Conservation (phyloP, 2,113 vertebrate species). For the Phyllostomus hastatus region DNA sequence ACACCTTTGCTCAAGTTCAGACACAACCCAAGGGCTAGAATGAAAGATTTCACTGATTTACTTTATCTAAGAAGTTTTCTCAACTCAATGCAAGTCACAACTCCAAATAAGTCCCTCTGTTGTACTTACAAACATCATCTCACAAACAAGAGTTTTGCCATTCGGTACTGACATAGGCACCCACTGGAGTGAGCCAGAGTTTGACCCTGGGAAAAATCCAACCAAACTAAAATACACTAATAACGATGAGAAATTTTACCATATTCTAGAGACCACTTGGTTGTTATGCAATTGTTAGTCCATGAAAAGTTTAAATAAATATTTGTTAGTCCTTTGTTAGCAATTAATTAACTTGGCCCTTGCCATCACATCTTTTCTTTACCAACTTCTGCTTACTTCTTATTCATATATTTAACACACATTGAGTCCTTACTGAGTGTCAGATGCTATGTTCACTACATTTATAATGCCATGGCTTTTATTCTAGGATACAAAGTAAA, state of each 20-base stretch:
- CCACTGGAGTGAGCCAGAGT: neutral
- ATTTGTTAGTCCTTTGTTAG: neutral
- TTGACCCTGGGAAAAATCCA: neutral
- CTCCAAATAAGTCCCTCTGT: neutral
- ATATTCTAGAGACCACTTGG: neutral
- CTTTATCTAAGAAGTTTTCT: neutral
- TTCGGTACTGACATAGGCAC: neutral
- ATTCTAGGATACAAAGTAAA: neutral
- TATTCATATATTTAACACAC: neutral
- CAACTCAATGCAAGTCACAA: neutral
- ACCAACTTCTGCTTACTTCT: neutral
- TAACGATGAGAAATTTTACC: neutral
- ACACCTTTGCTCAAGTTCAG: neutral
- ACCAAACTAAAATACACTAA: neutral
- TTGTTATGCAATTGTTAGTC: neutral
- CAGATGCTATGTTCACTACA: neutral
- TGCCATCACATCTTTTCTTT: neutral
- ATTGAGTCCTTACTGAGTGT: neutral
- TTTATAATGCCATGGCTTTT: neutral
- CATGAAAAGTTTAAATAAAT: neutral
- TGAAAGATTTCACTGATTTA: neutral
- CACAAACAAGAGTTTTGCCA: neutral
- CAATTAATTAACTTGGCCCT: neutral
- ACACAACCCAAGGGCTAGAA: neutral
- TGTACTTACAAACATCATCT: neutral